Conservation (phyloP, 2,888 invertebrate species). For the Alsophila aescularia region DNA sequence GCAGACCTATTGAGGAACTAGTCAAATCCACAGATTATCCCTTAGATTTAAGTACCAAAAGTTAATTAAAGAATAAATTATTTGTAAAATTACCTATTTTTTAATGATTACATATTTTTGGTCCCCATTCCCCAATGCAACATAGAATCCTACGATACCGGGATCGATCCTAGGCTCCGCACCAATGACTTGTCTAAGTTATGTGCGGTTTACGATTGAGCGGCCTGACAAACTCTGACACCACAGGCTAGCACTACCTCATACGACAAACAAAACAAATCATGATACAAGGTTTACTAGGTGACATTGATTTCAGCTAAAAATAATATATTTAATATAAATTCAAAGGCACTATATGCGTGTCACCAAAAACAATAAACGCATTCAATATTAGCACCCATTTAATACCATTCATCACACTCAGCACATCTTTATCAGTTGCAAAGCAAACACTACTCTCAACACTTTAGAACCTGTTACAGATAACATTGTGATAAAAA, state of each 20-base stretch:
- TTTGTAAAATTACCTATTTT: slow-evolving; percentile 20
- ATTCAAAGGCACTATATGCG: background rate
- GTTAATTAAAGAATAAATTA: slow-evolving; percentile 57
- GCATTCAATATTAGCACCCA: slow-evolving; percentile 51
- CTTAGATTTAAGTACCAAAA: slow-evolving; percentile 86
- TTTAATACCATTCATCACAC: slow-evolving; percentile 60
- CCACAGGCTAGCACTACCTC: too few relatives aligned
- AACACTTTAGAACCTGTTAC: slow-evolving; percentile 3
- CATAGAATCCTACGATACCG: too few relatives aligned
- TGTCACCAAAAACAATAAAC: slow-evolving; percentile 26
- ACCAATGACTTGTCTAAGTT: too few relatives aligned
- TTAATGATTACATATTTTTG: too few relatives aligned
- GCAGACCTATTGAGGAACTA: slow-evolving; percentile 68
- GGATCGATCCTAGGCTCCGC: too few relatives aligned
- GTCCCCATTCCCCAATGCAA: too few relatives aligned
- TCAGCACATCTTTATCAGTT: slow-evolving; percentile 66
- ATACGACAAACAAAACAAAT: too few relatives aligned
- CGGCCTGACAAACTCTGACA: too few relatives aligned
- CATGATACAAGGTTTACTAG: background rate
- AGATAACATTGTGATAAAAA: background rate
- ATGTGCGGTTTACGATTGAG: too few relatives aligned
- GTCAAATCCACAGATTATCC: slow-evolving; percentile 81
- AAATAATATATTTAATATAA: background rate
- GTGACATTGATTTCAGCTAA: background rate
- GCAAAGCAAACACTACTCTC: slow-evolving; percentile 48